Base-by-base conservation (phyloP, 2,113 vertebrate genomes). In the Plectropomus leopardus region DNA sequence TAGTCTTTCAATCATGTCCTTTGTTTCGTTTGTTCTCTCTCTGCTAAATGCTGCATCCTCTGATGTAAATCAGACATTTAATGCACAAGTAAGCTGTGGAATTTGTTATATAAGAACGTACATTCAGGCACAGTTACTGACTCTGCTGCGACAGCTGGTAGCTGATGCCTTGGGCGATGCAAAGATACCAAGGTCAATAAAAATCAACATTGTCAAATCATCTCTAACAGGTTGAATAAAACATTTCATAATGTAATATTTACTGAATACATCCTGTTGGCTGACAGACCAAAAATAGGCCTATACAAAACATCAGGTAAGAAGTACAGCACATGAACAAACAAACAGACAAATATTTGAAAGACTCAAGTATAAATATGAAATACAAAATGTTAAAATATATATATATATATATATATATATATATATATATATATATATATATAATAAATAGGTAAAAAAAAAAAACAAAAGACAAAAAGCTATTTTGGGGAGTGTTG, bases 91-190 rank as follows among this genome's bases (percentile, higher is more conserved):
- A 47, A 36, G 15, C 51, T n/a, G 51, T 16, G 16, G 23, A 54
- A 61, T 42, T 34, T 44, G 28, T 54, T 36, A 73, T 48, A 14
- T 59, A 72, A 77, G 59, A n/a, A 10, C 55, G n/a, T 32, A 72
- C 36, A n/a, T 32, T 63, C 57, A 44, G 45, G 6, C 23, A 14
- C 5, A 24, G 15, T 30, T 24, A 13, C 19, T 51, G 23, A 69
- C 47, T 45, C 44, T 55, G 63, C 61, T 55, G 21, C n/a, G 23
- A 55, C 47, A 69, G 55, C 63, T 42, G 30, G 24, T 17, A 66
- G 30, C 74, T 48, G 16, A 24, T 10, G 26, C 60, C n/a, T 28
- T 9, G 1, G 36, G 59, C 36, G 30, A 64, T 32, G 24, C 30
- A 26, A 54, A 42, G 9, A 42, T 5, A 28, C n/a, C 23, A 40